These are phyloP conservation scores for Orestias chungarensis DNA, from an alignment of 2,797 vertebrate genomes.

Conservation along the genomic window DNA sequence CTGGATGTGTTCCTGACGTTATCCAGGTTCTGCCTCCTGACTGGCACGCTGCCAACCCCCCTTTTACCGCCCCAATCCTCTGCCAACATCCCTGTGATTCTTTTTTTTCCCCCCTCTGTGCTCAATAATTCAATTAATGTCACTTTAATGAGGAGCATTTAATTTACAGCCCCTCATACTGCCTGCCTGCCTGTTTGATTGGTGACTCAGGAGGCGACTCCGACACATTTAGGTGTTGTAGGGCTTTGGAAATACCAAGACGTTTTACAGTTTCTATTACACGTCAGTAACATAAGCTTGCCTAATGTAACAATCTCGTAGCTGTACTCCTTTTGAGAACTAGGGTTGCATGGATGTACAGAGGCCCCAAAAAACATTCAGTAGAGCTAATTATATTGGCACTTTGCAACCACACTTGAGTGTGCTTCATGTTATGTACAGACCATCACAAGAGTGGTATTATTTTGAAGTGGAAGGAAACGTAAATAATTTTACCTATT, in stretches of 20 bases:
- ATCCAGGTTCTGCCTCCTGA: constrained; percentile 52
- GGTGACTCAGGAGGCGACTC: constrained; percentile 50
- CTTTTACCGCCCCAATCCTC: constrained; percentile 42
- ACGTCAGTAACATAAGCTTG: not conserved
- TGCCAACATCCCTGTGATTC: constrained; percentile 60
- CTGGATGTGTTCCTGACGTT: constrained; percentile 42
- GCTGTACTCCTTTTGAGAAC: not conserved
- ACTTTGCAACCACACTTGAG: not conserved
- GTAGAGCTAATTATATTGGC: too few species aligned
- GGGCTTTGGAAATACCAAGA: not conserved
- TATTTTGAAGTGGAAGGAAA: not conserved
- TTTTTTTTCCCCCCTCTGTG: constrained; percentile 57
- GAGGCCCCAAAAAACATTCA: not conserved
- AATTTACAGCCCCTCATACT: constrained; percentile 63
- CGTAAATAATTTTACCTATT: not conserved
- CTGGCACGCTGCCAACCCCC: constrained; percentile 54
- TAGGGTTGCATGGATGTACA: not conserved
- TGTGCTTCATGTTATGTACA: not conserved
- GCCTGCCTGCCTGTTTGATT: constrained; percentile 54
- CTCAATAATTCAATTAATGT: constrained; percentile 74
- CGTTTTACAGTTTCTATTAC: not conserved
- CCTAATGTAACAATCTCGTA: not conserved
- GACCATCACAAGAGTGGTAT: not conserved
- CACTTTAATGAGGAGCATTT: constrained; percentile 71
- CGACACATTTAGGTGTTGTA: constrained; percentile 33